These are phyloP conservation scores for Diorhabda elongata DNA, from an alignment of 1,140 invertebrate species.

Conservation along the genomic window DNA sequence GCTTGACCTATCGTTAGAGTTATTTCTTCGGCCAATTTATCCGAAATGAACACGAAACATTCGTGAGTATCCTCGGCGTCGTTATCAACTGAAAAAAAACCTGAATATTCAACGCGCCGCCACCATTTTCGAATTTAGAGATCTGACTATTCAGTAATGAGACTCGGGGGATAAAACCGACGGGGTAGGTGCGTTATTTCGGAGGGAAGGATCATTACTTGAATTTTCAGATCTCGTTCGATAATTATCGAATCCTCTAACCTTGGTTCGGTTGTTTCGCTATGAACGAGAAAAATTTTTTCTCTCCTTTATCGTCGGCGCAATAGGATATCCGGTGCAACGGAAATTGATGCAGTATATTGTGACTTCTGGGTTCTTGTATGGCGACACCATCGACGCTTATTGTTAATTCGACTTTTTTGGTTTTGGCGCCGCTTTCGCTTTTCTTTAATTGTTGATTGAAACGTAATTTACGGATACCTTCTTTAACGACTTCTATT, in stretches of 20 bases:
- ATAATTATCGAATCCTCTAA: conserved; percentile 16
- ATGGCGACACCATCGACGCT: conserved; percentile 94
- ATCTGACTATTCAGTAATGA: too few species aligned
- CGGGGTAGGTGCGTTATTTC: too few species aligned
- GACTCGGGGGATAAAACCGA: too few species aligned
- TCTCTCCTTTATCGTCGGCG: conserved; percentile 96
- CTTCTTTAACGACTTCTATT: conserved; percentile 94
- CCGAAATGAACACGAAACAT: conserved; percentile 95
- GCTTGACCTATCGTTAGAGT: conserved; percentile 96
- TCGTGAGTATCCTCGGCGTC: conserved; percentile 71
- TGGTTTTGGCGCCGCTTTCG: conserved; percentile 83
- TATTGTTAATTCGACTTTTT: conserved; percentile 90
- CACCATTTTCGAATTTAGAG: too few species aligned
- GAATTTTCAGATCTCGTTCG: too few species aligned
- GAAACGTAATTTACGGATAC: conserved; percentile 91
- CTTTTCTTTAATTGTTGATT: conserved; percentile 90
- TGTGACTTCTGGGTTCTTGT: conserved; percentile 61
- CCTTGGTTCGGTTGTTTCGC: conserved; percentile 66
- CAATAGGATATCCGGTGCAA: conserved; percentile 97
- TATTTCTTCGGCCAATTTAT: conserved; percentile 94
- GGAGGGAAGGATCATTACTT: too few species aligned
- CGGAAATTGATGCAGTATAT: conserved; percentile 89
- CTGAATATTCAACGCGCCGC: background rate
- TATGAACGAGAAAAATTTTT: conserved; percentile 94
- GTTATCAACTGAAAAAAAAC: conserved; percentile 33